Conservation (phyloP, 2,797 vertebrate genomes). For the Dicrostonyx torquatus region DNA sequence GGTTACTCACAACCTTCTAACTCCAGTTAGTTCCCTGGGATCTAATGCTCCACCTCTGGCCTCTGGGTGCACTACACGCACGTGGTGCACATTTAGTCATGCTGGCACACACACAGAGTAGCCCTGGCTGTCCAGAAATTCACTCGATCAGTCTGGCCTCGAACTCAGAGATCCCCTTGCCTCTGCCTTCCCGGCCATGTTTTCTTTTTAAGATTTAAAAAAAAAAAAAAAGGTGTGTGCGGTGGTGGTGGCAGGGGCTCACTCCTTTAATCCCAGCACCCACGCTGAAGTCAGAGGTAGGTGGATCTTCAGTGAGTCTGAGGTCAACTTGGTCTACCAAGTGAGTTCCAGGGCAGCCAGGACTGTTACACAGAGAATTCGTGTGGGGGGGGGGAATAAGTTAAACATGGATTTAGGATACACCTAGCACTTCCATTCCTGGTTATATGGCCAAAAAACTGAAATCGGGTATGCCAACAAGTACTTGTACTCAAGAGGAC, state of each 20-base stretch:
- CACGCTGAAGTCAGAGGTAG: too few species aligned
- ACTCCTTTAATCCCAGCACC: too few species aligned
- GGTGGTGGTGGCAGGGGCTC: too few species aligned
- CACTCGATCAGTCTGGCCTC: not conserved
- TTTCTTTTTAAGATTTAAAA: not conserved
- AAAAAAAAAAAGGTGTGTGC: too few species aligned
- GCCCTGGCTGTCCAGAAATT: not conserved
- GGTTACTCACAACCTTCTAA: not conserved
- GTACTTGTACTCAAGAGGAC: not conserved
- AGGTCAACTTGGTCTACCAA: too few species aligned
- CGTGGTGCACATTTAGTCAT: not conserved
- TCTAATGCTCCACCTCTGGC: too few species aligned
- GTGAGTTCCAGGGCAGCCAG: too few species aligned
- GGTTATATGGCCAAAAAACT: not conserved
- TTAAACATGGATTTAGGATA: not conserved
- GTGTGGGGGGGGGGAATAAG: too few species aligned
- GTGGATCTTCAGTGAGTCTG: too few species aligned
- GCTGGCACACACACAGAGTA: not conserved
- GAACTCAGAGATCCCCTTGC: not conserved
- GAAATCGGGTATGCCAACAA: not conserved
- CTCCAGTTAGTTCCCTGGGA: not conserved
- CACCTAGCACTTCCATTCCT: not conserved
- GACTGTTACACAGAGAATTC: too few species aligned
- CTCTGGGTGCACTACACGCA: not conserved
- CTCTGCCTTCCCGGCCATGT: not conserved